phyloP scores from a whole-genome alignment of 1,140 invertebrate genomes.

The Zaprionus camerounensis region DNA sequence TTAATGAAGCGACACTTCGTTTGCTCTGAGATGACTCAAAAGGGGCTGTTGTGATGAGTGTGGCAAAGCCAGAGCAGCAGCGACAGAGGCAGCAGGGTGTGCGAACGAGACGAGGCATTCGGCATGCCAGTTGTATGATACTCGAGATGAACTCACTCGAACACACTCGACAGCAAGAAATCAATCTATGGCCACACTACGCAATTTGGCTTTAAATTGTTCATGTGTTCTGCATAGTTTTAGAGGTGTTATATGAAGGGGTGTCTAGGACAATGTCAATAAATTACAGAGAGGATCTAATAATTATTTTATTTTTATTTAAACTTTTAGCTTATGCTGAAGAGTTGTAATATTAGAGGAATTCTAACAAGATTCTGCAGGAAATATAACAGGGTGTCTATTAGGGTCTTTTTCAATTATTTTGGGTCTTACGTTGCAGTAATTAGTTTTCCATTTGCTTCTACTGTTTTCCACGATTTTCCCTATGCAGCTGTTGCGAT shows the following conservation, averaged over 20 bases:
- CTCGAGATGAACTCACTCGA: slow-evolving; percentile 35
- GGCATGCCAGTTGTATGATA: slow-evolving; percentile 35
- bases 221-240: neutral
- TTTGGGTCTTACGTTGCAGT: no score
- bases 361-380: no score
- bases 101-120: slow-evolving; percentile 2
- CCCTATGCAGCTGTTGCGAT: slow-evolving; percentile 36
- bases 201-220: slow-evolving; percentile 14
- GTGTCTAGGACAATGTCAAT: neutral
- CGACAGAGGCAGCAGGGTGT: slow-evolving; percentile 6
- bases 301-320: no score
- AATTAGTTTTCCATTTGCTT: neutral
- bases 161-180: slow-evolving; percentile 27
- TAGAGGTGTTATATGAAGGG: neutral
- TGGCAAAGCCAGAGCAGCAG: neutral
- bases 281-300: no score
- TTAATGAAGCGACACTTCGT: slow-evolving; percentile 44
- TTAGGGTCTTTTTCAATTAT: no score
- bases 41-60: slow-evolving; percentile 20
- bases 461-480: neutral
- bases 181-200: neutral
- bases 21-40: slow-evolving; percentile 45
- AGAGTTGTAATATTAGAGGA: no score
- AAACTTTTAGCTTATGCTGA: no score
- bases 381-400: no score